Evolutionary conservation across 2,888 invertebrate species (phyloP).

Genomic region (Masnerella sp.): DNA sequence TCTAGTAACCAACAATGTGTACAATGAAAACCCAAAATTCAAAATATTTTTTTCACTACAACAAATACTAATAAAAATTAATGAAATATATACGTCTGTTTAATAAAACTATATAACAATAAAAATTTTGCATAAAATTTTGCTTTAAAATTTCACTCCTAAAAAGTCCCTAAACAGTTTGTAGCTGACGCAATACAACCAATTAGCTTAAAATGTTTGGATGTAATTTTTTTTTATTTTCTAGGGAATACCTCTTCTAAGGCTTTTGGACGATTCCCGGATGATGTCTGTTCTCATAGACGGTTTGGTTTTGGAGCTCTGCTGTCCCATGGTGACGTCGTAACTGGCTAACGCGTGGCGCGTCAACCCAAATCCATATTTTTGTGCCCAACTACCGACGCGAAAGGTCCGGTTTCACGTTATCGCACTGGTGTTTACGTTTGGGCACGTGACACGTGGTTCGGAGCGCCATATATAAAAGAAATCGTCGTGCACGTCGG

Average conservation of each 20-base stretch:
- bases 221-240: neutral
- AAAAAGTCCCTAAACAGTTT: too few species aligned
- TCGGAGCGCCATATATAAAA: conserved; percentile 56
- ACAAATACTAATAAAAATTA: too few species aligned
- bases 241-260: conserved; percentile 72
- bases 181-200: neutral
- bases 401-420: conserved; percentile 35
- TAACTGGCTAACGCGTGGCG: conserved; percentile 28
- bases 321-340: conserved; percentile 71
- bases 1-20: too few species aligned
- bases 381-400: conserved; percentile 38
- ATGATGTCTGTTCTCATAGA: conserved; percentile 73
- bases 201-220: neutral
- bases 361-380: conserved; percentile 51
- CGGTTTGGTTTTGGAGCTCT: conserved; percentile 73
- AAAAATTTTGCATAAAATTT: too few species aligned
- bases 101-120: too few species aligned
- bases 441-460: conserved; percentile 50
- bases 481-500: conserved; percentile 45
- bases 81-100: too few species aligned
- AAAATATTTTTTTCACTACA: too few species aligned
- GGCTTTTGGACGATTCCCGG: conserved; percentile 73
- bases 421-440: conserved; percentile 37
- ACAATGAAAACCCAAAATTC: too few species aligned
- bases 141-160: too few species aligned